Evolutionary conservation across 2,113 vertebrate species (phyloP).

Genomic region (Cryptotis parvus): DNA sequence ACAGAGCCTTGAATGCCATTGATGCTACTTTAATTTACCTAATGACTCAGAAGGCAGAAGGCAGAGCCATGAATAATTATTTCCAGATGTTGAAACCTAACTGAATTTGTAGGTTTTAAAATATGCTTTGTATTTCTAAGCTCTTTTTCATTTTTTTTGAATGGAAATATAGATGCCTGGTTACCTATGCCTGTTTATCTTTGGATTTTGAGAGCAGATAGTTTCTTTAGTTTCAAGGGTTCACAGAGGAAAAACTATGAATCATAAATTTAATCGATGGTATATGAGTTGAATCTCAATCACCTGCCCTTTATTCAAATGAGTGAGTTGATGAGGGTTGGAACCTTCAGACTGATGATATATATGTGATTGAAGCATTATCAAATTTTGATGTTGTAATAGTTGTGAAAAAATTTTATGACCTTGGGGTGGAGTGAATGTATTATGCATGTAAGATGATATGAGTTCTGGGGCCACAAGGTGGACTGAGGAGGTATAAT

Average conservation of each 20-base stretch:
- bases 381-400: neutral
- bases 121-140: neutral
- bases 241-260: neutral
- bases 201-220: neutral
- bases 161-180: too few species aligned
- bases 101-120: neutral
- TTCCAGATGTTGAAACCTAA: constrained; percentile 12
- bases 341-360: neutral
- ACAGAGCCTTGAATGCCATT: neutral
- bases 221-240: neutral
- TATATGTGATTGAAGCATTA: neutral
- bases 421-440: neutral
- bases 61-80: constrained; percentile 27
- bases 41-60: constrained; percentile 46
- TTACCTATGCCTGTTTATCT: neutral
- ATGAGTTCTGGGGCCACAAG: neutral
- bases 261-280: neutral
- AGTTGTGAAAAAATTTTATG: neutral
- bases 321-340: neutral
- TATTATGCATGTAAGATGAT: neutral
- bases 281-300: neutral
- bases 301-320: neutral
- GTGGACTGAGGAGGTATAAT: neutral
- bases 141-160: neutral
- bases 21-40: neutral